Base-by-base conservation (phyloP, 2,888 invertebrate species). In the Tupiocoris notatus region DNA sequence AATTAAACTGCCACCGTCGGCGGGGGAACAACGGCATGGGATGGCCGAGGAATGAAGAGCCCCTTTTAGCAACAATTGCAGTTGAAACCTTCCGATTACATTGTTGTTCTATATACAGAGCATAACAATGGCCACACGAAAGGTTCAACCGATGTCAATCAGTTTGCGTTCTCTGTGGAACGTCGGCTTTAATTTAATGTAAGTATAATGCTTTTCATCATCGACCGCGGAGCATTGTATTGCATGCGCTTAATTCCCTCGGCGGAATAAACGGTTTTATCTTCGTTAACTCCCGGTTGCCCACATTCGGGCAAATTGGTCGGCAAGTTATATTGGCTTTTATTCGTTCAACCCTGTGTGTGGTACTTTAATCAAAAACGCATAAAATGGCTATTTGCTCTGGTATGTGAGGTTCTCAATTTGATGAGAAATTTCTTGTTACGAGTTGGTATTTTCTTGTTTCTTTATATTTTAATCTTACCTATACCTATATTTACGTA, bases 11-110 rank as follows among this genome's bases (percentile, higher is more conserved):
- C 76, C 76, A 76, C 76, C 57, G 39, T 39, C 12, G 39, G 39
- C 12, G 39, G 39, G n/a, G 3, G 12, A 39, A 39, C 6, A 12
- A 39, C 39, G 39, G 39, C 3, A 12, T 12, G 3, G 39, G 3
- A 39, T 39, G 39, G n/a, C n/a, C n/a, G 12, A 39, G 39, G 66
- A 74, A 78, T 9, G 39, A n/a, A n/a, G 62, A 74, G 76, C 62
- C 76, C 63, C 63, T 73, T 76, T 76, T 59, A 71, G 76, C 71
- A 76, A 78, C 78, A 76, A 76, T 76, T 76, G 68, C 70, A 68
- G 76, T 62, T 76, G 68, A 70, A 76, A 75, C 63, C 62, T 73
- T 73, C 75, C 76, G 76, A 76, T 76, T 76, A 76, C 76, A 76
- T 76, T 76, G 76, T 76, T 65, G 63, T 73, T 62, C 20, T 73